phyloP scores from a whole-genome alignment of 2,113 vertebrate species.

The Podiceps cristatus region DNA sequence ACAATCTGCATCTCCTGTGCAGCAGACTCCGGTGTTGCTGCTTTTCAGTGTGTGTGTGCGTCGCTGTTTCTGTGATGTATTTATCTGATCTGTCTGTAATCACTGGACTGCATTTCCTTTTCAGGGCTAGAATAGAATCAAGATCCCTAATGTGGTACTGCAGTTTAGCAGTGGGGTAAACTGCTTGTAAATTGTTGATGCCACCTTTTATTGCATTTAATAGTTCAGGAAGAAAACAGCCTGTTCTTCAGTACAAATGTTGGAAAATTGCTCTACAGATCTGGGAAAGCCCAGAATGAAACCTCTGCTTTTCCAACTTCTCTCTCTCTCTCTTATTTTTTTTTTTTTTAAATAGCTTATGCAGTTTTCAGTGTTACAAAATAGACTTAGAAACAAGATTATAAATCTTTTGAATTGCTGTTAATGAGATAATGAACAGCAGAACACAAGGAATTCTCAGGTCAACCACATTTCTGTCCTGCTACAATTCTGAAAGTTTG shows the following conservation, averaged over 20 bases:
- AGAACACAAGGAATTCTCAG: neutral
- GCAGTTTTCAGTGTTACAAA: neutral
- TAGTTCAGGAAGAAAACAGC: neutral
- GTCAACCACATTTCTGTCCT: neutral
- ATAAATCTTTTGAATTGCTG: neutral
- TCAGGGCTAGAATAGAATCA: neutral
- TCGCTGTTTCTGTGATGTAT: neutral
- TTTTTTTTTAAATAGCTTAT: neutral
- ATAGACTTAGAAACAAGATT: neutral
- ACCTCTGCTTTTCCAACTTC: neutral
- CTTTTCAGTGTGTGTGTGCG: fast-evolving
- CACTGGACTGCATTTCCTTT: neutral
- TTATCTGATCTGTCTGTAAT: neutral
- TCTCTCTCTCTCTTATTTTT: neutral
- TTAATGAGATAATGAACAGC: neutral
- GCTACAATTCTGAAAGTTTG: neutral
- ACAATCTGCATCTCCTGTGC: neutral
- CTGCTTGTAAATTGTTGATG: neutral
- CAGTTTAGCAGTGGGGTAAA: neutral
- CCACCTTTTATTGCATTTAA: neutral
- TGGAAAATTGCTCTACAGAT: neutral
- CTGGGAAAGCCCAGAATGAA: neutral
- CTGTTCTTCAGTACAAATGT: neutral
- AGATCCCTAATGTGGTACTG: neutral
- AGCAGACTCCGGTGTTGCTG: fast-evolving